Conservation (phyloP, 2,113 vertebrate species). For the Phrynosoma platyrhinos region DNA sequence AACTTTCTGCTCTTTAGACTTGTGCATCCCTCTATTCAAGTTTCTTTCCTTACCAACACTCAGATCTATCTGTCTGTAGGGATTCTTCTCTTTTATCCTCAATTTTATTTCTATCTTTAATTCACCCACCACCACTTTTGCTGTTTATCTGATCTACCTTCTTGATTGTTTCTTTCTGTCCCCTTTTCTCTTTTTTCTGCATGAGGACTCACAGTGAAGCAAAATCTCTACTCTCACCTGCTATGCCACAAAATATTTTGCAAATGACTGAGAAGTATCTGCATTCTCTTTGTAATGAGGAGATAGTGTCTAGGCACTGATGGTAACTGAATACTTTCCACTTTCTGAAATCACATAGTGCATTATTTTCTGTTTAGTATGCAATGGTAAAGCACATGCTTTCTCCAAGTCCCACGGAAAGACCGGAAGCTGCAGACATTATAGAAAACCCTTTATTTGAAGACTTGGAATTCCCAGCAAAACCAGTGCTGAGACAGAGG, state of each 20-base stretch:
- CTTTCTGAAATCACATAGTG: not conserved
- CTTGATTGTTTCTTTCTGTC: no score
- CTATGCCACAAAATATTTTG: not conserved
- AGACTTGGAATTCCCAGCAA: conserved; percentile 89
- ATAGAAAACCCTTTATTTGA: conserved; percentile 91
- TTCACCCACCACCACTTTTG: no score
- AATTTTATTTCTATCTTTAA: no score
- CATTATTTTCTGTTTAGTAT: conserved; percentile 77
- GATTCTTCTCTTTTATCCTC: no score
- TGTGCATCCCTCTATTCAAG: no score
- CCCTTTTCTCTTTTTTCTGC: no score
- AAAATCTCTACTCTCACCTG: not conserved
- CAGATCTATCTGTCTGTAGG: no score
- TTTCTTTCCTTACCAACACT: no score
- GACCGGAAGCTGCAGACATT: conserved; percentile 91
- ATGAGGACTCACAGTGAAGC: not conserved
- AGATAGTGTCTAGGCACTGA: not conserved
- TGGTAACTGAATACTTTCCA: not conserved
- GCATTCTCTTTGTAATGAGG: not conserved
- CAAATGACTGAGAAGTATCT: conserved; percentile 1
- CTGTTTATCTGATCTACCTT: no score
- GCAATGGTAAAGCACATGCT: conserved; percentile 95
- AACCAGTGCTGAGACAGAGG: conserved; percentile 86
- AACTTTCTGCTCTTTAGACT: no score
- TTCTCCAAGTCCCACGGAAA: conserved; percentile 85